Base-by-base conservation (phyloP, 2,113 vertebrate species). In the Phylloscopus trochilus region DNA sequence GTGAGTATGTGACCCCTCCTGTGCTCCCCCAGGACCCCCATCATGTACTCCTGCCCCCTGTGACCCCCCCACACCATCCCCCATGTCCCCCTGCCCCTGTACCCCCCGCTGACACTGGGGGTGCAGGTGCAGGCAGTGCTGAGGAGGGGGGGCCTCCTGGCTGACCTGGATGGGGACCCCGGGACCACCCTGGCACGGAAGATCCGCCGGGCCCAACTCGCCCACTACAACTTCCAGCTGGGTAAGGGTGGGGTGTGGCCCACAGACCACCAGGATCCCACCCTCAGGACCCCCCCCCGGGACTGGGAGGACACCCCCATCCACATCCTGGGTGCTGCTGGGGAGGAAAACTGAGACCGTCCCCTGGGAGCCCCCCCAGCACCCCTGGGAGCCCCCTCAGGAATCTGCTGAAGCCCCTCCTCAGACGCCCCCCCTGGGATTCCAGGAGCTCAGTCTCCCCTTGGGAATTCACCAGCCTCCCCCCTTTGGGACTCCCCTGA, bases 191-290 rank as follows among this genome's bases (percentile, higher is more conserved):
- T 99, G 94, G 98, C 98, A 95, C 98, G 98, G 93, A 99, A 98
- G 95, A 98, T 99, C 83, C 98, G 99, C 73, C 97, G 97, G 23
- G 98, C 99, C 46, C 99, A 99, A 94, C 96, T 99, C 33, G 93
- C 98, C 47, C 98, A 98, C 87, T 99, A 99, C 97, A 99, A 99
- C 97, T 99, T 99, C 97, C 99, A 99, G 96, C 98, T 99, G 81
- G 98, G 99, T 99, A 94, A 98, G 67, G 58, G 15, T 11, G 20
- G 56, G 44, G 26, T 1, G 5, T 6, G 11, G 9, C 14, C 31
- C 27, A 19, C 28, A 49, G 35, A 59, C 30, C 63, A 20, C 30
- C 19, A 2, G 20, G 11, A 49, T 21, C 53, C 37, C 55, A 33
- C 55, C 44, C 72, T 35, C 14, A 2, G 16, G 6, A 13, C 24